A percentile compares a stretch with the other conserved stretches of the same genome.
Evolutionary conservation across 2,888 invertebrate genomes (phyloP).

Genomic region (Nomada fabriciana): DNA sequence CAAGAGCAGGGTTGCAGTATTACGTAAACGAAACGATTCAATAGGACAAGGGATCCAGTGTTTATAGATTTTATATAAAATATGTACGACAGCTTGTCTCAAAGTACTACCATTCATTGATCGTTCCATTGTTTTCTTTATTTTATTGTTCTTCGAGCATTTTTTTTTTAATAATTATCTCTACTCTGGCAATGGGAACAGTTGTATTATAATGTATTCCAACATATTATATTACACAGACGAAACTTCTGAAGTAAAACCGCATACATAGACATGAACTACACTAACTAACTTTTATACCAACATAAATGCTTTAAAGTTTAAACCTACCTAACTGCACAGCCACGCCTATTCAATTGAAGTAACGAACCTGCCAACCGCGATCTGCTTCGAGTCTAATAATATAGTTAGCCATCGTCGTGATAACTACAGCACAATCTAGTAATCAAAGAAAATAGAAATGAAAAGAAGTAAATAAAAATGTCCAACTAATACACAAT

Average conservation of each 20-base stretch:
- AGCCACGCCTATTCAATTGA: conserved; percentile 4
- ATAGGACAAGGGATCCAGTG: conserved; percentile 5
- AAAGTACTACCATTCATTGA: neutral
- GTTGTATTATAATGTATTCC: too few species aligned
- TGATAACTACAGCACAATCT: too few species aligned
- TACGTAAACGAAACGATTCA: conserved; percentile 4
- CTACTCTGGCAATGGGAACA: too few species aligned
- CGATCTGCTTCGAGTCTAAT: neutral
- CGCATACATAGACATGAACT: neutral
- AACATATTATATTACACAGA: neutral
- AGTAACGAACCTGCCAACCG: neutral
- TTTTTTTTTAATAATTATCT: too few species aligned
- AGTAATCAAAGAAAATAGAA: too few species aligned
- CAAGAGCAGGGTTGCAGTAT: neutral
- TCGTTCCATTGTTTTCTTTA: neutral
- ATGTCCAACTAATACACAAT: too few species aligned
- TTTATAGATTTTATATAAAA: conserved; percentile 6
- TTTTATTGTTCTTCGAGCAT: neutral
- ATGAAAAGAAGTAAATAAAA: too few species aligned
- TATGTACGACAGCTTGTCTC: neutral
- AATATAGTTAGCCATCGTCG: neutral
- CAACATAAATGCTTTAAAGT: neutral
- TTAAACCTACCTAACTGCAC: neutral
- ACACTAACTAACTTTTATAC: neutral
- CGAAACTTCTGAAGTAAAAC: too few species aligned